Evolutionary conservation across 2,888 invertebrate genomes (phyloP).

Genomic region (Adineta ricciae): DNA sequence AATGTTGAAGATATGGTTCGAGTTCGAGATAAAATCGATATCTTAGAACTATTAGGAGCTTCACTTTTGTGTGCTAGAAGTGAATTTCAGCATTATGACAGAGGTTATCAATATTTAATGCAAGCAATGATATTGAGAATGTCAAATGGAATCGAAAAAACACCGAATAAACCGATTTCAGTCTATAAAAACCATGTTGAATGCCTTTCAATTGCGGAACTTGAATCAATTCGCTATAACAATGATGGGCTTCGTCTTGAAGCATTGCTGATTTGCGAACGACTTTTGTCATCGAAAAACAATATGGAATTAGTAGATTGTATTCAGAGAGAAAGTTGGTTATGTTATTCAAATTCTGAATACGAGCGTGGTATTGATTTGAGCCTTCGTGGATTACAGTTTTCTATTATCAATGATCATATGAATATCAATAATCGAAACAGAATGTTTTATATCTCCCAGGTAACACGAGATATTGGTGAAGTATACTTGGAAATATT

Average conservation of each 20-base stretch:
- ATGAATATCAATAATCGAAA: background rate
- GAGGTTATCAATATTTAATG: background rate
- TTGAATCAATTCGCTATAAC: background rate
- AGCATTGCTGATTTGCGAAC: background rate
- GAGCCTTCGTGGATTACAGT: background rate
- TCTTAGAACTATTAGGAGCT: background rate
- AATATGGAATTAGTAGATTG: background rate
- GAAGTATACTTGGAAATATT: background rate
- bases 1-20: background rate
- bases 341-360: background rate
- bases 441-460: background rate
- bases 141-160: background rate
- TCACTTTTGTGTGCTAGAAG: background rate
- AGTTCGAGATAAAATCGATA: background rate
- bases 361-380: background rate
- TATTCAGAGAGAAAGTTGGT: background rate
- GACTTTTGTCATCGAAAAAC: background rate
- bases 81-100: background rate
- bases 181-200: background rate
- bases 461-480: background rate
- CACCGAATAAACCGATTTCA: no score
- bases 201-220: background rate
- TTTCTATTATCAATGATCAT: background rate
- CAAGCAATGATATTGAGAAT: background rate
- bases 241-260: background rate